Evolutionary conservation across 1,140 invertebrate species (phyloP), one percentile per base, ranked within the genome.

Genomic region (Metaphire vulgaris): DNA sequence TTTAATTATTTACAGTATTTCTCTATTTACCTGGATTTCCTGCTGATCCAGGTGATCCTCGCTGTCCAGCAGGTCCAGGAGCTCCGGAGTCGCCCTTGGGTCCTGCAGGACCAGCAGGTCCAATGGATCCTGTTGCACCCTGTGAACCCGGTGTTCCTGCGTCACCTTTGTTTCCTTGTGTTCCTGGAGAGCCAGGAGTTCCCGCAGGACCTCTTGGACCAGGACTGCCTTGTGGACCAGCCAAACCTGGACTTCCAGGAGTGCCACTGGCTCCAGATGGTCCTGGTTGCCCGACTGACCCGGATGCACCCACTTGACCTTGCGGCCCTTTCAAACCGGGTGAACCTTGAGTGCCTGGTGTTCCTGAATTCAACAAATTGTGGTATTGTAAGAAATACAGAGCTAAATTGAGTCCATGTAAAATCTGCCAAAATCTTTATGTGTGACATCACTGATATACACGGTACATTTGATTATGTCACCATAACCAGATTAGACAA

Each of bases 261-360:
- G 30, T 14, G 1, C 74, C 74, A n/a, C 65, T 12, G 16, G 21
- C 26, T 31, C 74, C 74, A 15, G 29, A 1, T 31, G 16, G 14
- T 29, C 74, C 74, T 28, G 28, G 15, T 15, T 2, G 2, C 2
- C 74, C 74, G 15, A 16, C 31, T 1, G 26, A 1, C 14, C 74
- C 74, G 15, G 33, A 2, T n/a, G 76, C 1, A 32, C 77, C 79
- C 33, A 21, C 32, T 71, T 33, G 30, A 21, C 79, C 79, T 65
- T 26, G 69, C 29, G 1, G 29, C 1, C 78, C 78, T 6, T 15
- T 67, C 14, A 32, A 32, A 21, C 78, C 78, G 1, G 34, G 31
- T 31, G 2, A 26, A 28, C 78, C 78, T 32, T 31, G 33, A 1
- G 2, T 15, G 6, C 72, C 72, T 69, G 1, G 6, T 16, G 41